Evolutionary conservation across 2,113 vertebrate genomes (phyloP).

Genomic region (Uropsilus gracilis): DNA sequence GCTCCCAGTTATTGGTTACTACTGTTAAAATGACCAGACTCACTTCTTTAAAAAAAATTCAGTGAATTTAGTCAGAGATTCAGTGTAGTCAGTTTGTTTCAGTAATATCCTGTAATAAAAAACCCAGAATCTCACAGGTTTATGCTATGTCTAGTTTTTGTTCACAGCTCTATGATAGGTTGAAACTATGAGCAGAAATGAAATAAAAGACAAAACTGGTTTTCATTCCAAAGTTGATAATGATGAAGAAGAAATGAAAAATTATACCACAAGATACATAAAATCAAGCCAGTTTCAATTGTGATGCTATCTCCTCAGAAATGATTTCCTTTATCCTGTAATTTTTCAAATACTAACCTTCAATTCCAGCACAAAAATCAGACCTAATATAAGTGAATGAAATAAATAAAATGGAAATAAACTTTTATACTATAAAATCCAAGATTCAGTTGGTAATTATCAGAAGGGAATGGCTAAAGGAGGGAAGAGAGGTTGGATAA

Average conservation of each 20-base stretch:
- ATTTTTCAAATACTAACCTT: background rate
- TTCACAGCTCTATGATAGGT: background rate
- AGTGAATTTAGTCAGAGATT: background rate
- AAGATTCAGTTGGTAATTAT: too few relatives aligned
- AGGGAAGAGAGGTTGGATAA: too few relatives aligned
- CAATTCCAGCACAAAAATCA: background rate
- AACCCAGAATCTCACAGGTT: background rate
- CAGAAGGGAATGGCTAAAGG: too few relatives aligned
- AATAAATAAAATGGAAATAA: too few relatives aligned
- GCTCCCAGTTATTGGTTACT: background rate
- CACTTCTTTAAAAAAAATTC: too few relatives aligned
- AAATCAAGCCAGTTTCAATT: background rate
- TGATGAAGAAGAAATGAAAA: slow-evolving; percentile 27
- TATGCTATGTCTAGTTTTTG: background rate
- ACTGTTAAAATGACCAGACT: background rate
- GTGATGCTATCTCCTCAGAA: background rate
- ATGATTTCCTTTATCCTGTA: background rate
- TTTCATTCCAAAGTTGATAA: background rate
- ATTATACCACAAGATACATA: background rate
- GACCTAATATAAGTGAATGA: background rate
- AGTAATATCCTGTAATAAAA: background rate
- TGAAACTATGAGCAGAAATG: background rate
- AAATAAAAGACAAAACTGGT: background rate
- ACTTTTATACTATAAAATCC: too few relatives aligned
- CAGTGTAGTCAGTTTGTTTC: background rate